Evolutionary conservation across 2,797 vertebrate species (phyloP).

Genomic region (Sebastolobus altivelis): DNA sequence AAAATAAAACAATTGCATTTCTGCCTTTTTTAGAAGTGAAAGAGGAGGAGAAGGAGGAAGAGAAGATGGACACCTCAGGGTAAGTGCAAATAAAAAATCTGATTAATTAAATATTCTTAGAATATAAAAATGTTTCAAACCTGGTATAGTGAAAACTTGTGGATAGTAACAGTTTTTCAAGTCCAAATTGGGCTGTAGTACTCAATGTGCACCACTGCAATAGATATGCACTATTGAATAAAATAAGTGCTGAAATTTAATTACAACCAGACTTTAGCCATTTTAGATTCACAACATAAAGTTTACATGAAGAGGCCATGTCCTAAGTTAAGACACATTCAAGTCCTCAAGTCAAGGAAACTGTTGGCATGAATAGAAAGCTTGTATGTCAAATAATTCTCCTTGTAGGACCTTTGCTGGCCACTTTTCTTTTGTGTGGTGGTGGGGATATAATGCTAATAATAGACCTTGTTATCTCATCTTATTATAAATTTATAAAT

Average conservation of each 20-base stretch:
- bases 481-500: not conserved
- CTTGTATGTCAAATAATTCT: too few species aligned
- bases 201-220: not conserved
- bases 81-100: constrained; percentile 63
- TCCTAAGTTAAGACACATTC: too few species aligned
- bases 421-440: too few species aligned
- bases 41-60: constrained; percentile 94
- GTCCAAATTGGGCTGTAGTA: too few species aligned
- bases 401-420: too few species aligned
- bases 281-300: too few species aligned
- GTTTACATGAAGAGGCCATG: too few species aligned
- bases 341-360: too few species aligned
- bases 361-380: too few species aligned
- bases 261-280: too few species aligned
- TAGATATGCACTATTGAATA: not conserved
- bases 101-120: not conserved
- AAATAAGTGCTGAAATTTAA: too few species aligned
- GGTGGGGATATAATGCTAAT: not conserved
- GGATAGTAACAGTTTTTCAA: too few species aligned
- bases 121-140: not conserved
- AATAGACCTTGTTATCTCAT: not conserved
- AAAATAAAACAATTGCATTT: not conserved
- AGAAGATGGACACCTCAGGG: constrained; percentile 96
- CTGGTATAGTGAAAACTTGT: not conserved
- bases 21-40: constrained; percentile 87